Base-by-base conservation (phyloP, 2,113 vertebrate species). In the Rhabdomys dilectus region DNA sequence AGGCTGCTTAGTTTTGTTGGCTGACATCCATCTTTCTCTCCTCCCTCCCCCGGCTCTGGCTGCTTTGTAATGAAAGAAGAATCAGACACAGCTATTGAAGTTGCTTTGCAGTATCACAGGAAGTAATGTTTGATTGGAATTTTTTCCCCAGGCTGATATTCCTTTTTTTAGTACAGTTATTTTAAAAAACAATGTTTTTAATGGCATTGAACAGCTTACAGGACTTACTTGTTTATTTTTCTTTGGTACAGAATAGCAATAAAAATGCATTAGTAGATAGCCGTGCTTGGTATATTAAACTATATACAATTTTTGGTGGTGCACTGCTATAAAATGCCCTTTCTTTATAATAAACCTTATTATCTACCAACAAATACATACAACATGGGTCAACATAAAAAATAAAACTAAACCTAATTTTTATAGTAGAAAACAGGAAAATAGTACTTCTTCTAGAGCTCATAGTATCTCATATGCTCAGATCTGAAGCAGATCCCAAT, bases 151-250 rank as follows among this genome's bases (percentile, higher is more conserved):
- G 21, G 66, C 19, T 22, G 1, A 45, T 68, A 73, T 21, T 77
- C 3, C 22, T 24, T 53, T 94, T 94, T 2, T 91, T 66, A 73
- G 76, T 81, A 31, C 60, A 60, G 31, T 36, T 73, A 39, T 95
- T 60, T 62, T 56, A 22, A 92, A 97, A 82, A 88, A 91, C 68
- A 88, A 91, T 77, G 19, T 60, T 94, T 97, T 92, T 53, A 92
- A 94, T 87, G 73, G 88, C 86, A 82, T 21, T 82, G 88, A 93
- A 64, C 8, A 78, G 17, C 48, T 70, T 93, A 8, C 39, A 87
- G 91, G 81, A 5, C n/a, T 96, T 89, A 88, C 60, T 85, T 93
- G 3, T 51, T 92, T 94, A 73, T 93, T 88, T 97, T 76, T 85
- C 16, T 60, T 92, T 81, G 95, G 42, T n/a, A 94, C 66, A 89